Conservation (phyloP, 2,797 vertebrate genomes). For the Cossypha dichroa region DNA sequence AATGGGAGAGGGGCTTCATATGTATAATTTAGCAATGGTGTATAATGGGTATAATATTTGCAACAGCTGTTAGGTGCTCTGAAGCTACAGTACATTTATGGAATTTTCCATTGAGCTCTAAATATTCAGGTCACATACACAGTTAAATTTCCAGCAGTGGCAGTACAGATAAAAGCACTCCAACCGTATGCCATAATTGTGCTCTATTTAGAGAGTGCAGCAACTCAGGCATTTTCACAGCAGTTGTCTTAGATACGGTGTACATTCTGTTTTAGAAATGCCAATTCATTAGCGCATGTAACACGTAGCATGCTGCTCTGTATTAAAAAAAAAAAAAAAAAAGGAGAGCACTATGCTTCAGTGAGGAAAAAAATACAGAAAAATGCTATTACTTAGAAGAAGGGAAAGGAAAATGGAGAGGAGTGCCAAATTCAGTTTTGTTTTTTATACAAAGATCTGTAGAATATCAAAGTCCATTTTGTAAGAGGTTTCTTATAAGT, state of each 20-base stretch:
- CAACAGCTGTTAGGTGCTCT: constrained; percentile 44
- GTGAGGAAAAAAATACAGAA: background rate
- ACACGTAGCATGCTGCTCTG: constrained; percentile 2
- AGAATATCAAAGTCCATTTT: background rate
- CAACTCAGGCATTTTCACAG: constrained; percentile 63
- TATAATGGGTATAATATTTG: constrained; percentile 1
- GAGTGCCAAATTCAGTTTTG: background rate
- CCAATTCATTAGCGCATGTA: constrained; percentile 42
- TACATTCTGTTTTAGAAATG: constrained; percentile 53
- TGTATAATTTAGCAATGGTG: background rate
- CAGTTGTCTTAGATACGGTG: constrained; percentile 51
- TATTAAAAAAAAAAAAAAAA: background rate
- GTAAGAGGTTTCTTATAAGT: background rate
- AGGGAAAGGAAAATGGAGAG: background rate
- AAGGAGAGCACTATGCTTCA: background rate
- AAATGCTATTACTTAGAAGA: background rate
- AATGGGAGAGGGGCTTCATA: background rate
- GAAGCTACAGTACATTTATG: constrained; percentile 47
- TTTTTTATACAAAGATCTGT: background rate
- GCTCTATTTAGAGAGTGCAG: constrained; percentile 63
- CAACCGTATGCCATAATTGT: constrained; percentile 64
- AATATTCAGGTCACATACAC: constrained; percentile 73
- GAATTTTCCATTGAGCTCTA: constrained; percentile 74
- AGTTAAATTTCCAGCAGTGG: constrained; percentile 71
- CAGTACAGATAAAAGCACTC: constrained; percentile 64